A percentile compares a stretch with the other conserved stretches of the same genome.
These are phyloP conservation scores for Nothoprocta perdicaria DNA, from an alignment of 2,113 vertebrate species.

Conservation along the genomic window DNA sequence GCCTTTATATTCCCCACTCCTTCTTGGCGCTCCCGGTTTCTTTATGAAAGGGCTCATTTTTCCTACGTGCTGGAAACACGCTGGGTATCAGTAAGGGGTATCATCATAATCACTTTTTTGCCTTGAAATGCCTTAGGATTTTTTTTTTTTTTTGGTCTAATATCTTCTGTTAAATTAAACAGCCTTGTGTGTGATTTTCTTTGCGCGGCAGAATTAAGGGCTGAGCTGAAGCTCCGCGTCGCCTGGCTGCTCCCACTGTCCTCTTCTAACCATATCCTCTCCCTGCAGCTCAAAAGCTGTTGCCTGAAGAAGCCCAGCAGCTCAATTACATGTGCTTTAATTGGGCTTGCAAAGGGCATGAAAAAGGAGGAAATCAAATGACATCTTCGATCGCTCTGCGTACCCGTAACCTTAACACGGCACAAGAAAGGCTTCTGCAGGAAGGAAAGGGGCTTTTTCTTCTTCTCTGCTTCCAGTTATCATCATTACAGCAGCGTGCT, in stretches of 20 bases:
- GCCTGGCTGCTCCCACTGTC: background rate
- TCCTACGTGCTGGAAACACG: background rate
- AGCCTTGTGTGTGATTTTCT: background rate
- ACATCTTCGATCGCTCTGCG: background rate
- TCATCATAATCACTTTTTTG: background rate
- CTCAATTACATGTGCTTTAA: conserved; percentile 24
- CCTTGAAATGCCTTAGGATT: background rate
- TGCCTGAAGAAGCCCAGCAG: background rate
- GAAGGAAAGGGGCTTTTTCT: background rate
- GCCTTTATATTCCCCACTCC: background rate
- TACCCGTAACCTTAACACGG: background rate
- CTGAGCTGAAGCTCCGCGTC: background rate
- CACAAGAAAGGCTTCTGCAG: background rate
- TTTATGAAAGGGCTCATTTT: background rate
- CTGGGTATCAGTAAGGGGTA: background rate
- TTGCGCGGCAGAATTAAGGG: background rate
- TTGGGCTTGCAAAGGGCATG: background rate
- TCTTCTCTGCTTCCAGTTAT: background rate
- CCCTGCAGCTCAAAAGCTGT: conserved; percentile 1
- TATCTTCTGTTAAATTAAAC: conserved; percentile 7
- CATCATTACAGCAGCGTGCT: background rate
- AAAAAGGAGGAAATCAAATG: conserved; percentile 29
- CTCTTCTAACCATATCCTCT: background rate
- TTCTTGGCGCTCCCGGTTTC: background rate
- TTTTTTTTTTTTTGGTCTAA: background rate